These are phyloP conservation scores for Ephydatia muelleri DNA, from an alignment of 37 sponge, comb jelly and placozoan species.

Conservation along the genomic window DNA sequence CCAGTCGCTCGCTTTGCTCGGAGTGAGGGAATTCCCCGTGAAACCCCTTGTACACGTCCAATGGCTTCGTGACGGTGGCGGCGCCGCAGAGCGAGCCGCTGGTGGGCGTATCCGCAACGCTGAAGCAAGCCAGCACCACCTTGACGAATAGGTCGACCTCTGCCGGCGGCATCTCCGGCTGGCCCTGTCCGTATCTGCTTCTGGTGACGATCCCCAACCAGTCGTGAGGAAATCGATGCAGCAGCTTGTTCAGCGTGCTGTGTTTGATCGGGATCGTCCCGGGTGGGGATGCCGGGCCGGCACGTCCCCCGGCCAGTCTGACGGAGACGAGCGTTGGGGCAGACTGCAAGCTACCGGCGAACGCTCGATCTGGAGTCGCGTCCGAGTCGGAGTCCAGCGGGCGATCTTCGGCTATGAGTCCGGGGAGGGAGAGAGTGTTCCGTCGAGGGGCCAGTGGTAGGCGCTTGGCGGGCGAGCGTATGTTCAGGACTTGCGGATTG, in stretches of 20 bases:
- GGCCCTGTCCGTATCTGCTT: neutral
- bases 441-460: neutral
- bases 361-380: neutral
- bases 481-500: neutral
- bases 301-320: neutral
- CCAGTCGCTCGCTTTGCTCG: slow-evolving; percentile 49
- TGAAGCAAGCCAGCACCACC: slow-evolving; percentile 34
- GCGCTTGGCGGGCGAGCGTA: neutral
- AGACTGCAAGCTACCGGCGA: neutral
- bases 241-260: slow-evolving; percentile 7
- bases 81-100: neutral
- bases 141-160: neutral
- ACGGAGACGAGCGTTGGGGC: neutral
- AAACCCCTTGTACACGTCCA: slow-evolving; percentile 49
- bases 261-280: slow-evolving; percentile 13
- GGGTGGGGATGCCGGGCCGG: neutral
- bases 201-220: slow-evolving; percentile 36
- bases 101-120: slow-evolving; percentile 24
- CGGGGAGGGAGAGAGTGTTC: slow-evolving; percentile 3
- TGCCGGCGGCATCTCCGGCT: neutral
- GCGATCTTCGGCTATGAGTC: slow-evolving; percentile 21
- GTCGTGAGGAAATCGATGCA: slow-evolving; percentile 34
- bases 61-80: slow-evolving; percentile 13
- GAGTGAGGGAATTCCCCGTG: slow-evolving; percentile 62
- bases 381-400: slow-evolving; percentile 1